phyloP scores from a whole-genome alignment of 2,113 vertebrate species.

The Melanotaenia duboulayi region DNA sequence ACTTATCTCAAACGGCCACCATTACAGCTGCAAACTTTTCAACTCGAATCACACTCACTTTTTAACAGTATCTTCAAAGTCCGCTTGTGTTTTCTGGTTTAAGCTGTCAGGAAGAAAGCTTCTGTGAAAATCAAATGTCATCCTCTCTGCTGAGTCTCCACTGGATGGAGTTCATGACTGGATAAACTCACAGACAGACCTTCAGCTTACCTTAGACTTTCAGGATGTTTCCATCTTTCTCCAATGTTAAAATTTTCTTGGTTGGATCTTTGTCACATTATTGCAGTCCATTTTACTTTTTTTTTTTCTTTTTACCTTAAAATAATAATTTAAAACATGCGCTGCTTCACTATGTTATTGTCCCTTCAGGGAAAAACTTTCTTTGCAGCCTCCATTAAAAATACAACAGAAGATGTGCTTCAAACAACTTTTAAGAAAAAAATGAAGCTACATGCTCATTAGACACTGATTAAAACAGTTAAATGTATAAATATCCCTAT shows the following conservation, averaged over 20 bases:
- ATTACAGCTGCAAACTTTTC: conserved; percentile 90
- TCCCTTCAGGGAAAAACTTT: conserved; percentile 60
- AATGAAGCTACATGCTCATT: conserved; percentile 46
- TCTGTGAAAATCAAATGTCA: conserved; percentile 14
- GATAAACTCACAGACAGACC: neutral
- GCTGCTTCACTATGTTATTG: conserved; percentile 50
- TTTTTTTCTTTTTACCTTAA: conserved; percentile 10
- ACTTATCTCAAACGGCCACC: conserved; percentile 93
- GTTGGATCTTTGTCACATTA: too few relatives aligned
- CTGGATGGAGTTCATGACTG: neutral
- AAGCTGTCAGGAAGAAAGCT: conserved; percentile 2
- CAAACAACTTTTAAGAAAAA: conserved; percentile 64
- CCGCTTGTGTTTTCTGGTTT: conserved; percentile 40
- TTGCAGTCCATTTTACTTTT: too few relatives aligned
- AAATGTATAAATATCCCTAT: conserved; percentile 1
- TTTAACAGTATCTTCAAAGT: conserved; percentile 58
- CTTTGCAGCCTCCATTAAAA: conserved; percentile 67
- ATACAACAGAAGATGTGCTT: conserved; percentile 70
- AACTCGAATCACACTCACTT: conserved; percentile 65
- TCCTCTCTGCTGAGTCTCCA: neutral
- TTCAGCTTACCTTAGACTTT: neutral
- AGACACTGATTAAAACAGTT: conserved; percentile 49
- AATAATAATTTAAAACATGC: conserved; percentile 3
- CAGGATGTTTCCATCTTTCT: neutral
- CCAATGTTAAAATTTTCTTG: neutral